A percentile compares a stretch with the other conserved stretches of the same genome.
These are phyloP conservation scores for Taphrorychus bicolor DNA, from an alignment of 2,888 invertebrate species.

Conservation along the genomic window DNA sequence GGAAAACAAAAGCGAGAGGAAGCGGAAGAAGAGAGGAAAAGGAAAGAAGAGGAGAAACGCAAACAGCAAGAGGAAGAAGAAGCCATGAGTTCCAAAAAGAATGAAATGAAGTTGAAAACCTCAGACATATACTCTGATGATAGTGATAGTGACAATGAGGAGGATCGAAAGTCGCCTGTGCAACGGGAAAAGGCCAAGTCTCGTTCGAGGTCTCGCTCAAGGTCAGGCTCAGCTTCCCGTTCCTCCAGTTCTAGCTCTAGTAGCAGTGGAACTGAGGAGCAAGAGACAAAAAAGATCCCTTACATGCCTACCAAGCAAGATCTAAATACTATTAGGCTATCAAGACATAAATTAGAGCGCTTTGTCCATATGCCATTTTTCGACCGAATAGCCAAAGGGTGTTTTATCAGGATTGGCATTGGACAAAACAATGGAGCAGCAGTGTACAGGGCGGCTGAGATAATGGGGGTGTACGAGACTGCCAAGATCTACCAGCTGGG, in stretches of 20 bases:
- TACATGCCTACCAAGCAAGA: conserved; percentile 83
- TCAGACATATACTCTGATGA: conserved; percentile 96
- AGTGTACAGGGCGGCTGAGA: conserved; percentile 87
- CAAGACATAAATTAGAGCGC: conserved; percentile 89
- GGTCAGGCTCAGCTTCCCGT: conserved; percentile 57
- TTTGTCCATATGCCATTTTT: conserved; percentile 98
- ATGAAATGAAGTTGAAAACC: conserved; percentile 84
- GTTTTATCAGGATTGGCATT: conserved; percentile 95
- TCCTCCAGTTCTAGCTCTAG: conserved; percentile 62
- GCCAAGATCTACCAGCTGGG: conserved; percentile 81
- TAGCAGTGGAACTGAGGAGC: conserved; percentile 60
- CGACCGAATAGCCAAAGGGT: conserved; percentile 86
- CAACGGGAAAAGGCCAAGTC: conserved; percentile 40
- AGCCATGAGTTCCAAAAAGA: conserved; percentile 63
- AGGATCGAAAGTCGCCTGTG: conserved; percentile 40
- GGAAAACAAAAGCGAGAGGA: conserved; percentile 74
- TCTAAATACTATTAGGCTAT: conserved; percentile 65
- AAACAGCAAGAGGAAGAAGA: conserved; percentile 64
- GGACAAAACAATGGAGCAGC: conserved; percentile 87
- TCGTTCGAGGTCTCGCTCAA: conserved; percentile 45
- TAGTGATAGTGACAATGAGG: conserved; percentile 71
- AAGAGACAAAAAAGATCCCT: conserved; percentile 53
- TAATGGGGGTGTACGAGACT: conserved; percentile 75
- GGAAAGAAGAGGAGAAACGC: conserved; percentile 67
- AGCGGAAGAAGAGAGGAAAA: conserved; percentile 66